These are phyloP conservation scores for Xenus cinereus DNA, from an alignment of 2,113 vertebrate species.

Conservation along the genomic window DNA sequence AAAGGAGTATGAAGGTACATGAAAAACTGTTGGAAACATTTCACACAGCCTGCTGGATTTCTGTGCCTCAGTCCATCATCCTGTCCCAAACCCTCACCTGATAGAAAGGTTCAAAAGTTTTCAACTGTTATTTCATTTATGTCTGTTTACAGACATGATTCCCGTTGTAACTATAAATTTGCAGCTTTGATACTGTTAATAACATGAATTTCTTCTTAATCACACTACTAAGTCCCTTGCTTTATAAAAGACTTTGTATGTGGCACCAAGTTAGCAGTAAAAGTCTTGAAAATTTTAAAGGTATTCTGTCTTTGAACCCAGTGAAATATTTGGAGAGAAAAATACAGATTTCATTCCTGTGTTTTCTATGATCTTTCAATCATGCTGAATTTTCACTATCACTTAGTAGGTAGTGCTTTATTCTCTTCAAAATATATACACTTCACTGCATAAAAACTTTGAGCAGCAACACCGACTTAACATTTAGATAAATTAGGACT, in stretches of 20 bases:
- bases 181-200: background rate
- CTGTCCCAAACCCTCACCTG: background rate
- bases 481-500: background rate
- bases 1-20: background rate
- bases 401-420: background rate
- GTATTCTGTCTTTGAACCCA: background rate
- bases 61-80: background rate
- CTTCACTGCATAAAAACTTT: background rate
- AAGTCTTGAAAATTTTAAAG: background rate
- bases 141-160: background rate
- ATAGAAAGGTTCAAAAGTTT: conserved; percentile 39
- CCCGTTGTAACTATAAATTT: background rate
- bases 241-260: background rate
- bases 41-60: background rate
- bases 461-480: background rate
- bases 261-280: background rate
- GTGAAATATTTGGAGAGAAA: background rate
- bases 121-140: background rate
- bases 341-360: background rate
- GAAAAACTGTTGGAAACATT: background rate
- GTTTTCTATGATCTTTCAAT: background rate
- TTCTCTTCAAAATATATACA: background rate
- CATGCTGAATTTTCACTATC: background rate
- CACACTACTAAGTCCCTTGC: background rate
- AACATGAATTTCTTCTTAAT: background rate